Evolutionary conservation across 2,113 vertebrate species (phyloP).

Genomic region (Acanthisitta chloris): DNA sequence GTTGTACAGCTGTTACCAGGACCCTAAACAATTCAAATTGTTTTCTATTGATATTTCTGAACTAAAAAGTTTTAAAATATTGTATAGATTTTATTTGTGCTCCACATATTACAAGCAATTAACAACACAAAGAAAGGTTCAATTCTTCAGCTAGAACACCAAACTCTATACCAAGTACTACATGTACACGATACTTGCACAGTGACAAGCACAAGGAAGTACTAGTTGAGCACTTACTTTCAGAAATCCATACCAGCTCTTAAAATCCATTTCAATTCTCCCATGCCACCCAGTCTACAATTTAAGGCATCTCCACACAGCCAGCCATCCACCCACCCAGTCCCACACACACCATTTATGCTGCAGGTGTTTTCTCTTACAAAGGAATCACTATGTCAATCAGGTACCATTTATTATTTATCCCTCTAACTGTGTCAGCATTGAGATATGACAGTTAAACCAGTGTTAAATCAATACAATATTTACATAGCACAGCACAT

Average conservation of each 20-base stretch:
- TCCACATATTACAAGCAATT: constrained; percentile 61
- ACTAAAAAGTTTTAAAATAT: constrained; percentile 61
- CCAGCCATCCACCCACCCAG: constrained; percentile 15
- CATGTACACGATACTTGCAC: constrained; percentile 65
- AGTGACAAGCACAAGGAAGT: constrained; percentile 58
- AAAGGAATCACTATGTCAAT: constrained; percentile 69
- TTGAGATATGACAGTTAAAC: constrained; percentile 81
- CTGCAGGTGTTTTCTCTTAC: constrained; percentile 65
- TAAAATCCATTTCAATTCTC: constrained; percentile 81
- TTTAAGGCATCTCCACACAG: constrained; percentile 79
- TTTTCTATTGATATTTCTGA: constrained; percentile 46
- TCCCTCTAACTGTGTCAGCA: constrained; percentile 81
- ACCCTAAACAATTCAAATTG: constrained; percentile 26
- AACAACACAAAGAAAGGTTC: constrained; percentile 36
- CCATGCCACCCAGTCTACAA: constrained; percentile 65
- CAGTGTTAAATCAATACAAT: constrained; percentile 89
- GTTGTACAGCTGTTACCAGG: constrained; percentile 28
- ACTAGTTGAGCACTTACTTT: constrained; percentile 61
- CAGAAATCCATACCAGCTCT: constrained; percentile 63
- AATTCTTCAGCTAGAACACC: constrained; percentile 58
- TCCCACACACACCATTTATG: constrained; percentile 64
- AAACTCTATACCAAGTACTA: constrained; percentile 49
- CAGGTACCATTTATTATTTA: constrained; percentile 77
- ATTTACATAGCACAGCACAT: constrained; percentile 89
- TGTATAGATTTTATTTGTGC: constrained; percentile 68